Evolutionary conservation across 2,797 vertebrate species (phyloP).

Genomic region (Decapterus maruadsi): DNA sequence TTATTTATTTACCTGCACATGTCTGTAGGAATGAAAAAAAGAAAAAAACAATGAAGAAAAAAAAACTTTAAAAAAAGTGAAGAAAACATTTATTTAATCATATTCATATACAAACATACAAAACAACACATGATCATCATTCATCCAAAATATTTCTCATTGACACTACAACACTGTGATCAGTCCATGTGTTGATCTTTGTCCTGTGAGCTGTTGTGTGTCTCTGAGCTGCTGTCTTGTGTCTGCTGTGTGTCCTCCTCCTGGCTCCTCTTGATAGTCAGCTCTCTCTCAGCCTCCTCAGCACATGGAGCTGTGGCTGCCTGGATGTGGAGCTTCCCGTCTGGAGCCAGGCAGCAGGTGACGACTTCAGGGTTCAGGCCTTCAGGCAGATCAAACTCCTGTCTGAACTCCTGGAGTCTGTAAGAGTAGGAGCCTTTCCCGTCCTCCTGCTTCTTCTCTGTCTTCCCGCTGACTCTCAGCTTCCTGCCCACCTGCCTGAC

Average conservation of each 20-base stretch:
- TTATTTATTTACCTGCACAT: no score
- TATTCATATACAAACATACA: no score
- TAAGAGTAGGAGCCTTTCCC: slow-evolving; percentile 85
- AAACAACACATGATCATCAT: no score
- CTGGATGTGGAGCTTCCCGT: slow-evolving; percentile 86
- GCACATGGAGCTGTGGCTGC: slow-evolving; percentile 43
- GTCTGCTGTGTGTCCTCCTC: slow-evolving; percentile 53
- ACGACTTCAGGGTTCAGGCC: slow-evolving; percentile 80
- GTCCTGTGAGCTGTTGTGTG: slow-evolving; percentile 15
- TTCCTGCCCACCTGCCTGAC: slow-evolving; percentile 78
- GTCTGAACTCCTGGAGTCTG: slow-evolving; percentile 86
- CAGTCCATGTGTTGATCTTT: not conserved
- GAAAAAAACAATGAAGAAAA: no score
- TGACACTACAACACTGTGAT: not conserved
- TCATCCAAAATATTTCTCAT: no score
- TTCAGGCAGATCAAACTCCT: slow-evolving; percentile 87
- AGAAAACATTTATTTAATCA: no score
- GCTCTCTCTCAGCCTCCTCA: slow-evolving; percentile 52
- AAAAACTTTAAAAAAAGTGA: no score
- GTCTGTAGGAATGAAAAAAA: no score
- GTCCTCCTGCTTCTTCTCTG: slow-evolving; percentile 80
- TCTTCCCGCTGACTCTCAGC: slow-evolving; percentile 78
- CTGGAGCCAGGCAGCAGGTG: slow-evolving; percentile 84
- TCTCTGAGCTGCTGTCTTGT: slow-evolving; percentile 21
- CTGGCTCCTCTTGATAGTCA: slow-evolving; percentile 41